Conservation (phyloP, 2,888 invertebrate species). For the Biston stratarius region DNA sequence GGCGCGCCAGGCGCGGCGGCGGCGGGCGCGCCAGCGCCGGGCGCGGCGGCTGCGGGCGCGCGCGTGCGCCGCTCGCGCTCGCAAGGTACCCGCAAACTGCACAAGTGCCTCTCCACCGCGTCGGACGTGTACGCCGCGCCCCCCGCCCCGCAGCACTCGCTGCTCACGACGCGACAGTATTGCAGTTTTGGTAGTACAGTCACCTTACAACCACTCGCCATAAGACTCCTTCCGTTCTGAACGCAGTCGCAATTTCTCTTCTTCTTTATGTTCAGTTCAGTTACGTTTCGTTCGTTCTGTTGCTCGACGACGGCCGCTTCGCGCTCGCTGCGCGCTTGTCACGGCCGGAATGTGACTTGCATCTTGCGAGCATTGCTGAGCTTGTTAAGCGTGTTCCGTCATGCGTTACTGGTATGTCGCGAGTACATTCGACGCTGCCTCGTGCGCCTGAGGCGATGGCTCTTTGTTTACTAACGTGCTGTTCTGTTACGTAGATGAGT, state of each 20-base stretch:
- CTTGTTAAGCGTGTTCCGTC: constrained; percentile 33
- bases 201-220: constrained; percentile 83
- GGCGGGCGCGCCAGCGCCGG: constrained; percentile 84
- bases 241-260: constrained; percentile 82
- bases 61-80: constrained; percentile 94
- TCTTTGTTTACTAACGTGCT: constrained; percentile 32
- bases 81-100: constrained; percentile 97
- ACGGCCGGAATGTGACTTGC: constrained; percentile 38
- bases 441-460: constrained; percentile 31
- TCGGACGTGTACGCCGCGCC: constrained; percentile 91
- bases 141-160: constrained; percentile 88
- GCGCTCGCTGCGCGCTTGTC: constrained; percentile 30
- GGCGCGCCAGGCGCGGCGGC: constrained; percentile 48
- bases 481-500: constrained; percentile 39
- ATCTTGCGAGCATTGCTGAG: constrained; percentile 43
- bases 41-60: constrained; percentile 54
- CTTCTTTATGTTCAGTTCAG: constrained; percentile 55
- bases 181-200: constrained; percentile 98
- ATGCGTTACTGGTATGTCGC: constrained; percentile 10
- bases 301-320: constrained; percentile 31
- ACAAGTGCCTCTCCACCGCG: constrained; percentile 96
- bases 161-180: constrained; percentile 95
- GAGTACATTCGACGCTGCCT: constrained; percentile 20
- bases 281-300: constrained; percentile 43
- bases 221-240: constrained; percentile 75